phyloP scores from a whole-genome alignment of 2,113 vertebrate genomes.

The Peromyscus leucopus region DNA sequence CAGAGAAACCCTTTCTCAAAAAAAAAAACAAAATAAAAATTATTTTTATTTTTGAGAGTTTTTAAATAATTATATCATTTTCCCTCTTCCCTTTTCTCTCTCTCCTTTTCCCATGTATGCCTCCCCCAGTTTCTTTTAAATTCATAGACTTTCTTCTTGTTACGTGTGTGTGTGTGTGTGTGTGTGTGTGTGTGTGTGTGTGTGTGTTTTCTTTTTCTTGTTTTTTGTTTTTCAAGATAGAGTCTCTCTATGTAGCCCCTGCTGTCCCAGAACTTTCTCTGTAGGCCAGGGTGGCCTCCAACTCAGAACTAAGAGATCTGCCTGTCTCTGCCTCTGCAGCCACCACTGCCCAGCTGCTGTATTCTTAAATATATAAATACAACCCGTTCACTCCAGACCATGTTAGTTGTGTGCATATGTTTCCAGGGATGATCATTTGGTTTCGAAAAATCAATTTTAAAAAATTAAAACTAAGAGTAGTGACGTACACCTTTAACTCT shows the following conservation, averaged over 20 bases:
- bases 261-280: not conserved
- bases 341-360: too few relatives aligned
- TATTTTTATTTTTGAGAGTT: not conserved
- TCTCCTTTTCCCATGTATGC: not conserved
- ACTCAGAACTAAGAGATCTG: too few relatives aligned
- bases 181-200: not conserved
- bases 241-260: not conserved
- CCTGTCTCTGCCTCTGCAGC: too few relatives aligned
- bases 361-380: not conserved
- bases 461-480: not conserved
- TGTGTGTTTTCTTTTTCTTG: not conserved
- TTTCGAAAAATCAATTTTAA: not conserved
- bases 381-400: not conserved
- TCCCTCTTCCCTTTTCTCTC: not conserved
- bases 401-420: not conserved
- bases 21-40: not conserved
- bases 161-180: too few relatives aligned
- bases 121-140: not conserved
- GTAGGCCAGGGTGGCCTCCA: too few relatives aligned
- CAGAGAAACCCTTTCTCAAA: not conserved
- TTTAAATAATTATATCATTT: not conserved
- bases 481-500: not conserved
- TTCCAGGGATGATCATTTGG: not conserved
- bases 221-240: not conserved
- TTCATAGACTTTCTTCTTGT: not conserved